A percentile compares a stretch with the other conserved stretches of the same genome.
phyloP scores from a whole-genome alignment of 2,888 invertebrate species.

The Zhuqinia jingwanae region DNA sequence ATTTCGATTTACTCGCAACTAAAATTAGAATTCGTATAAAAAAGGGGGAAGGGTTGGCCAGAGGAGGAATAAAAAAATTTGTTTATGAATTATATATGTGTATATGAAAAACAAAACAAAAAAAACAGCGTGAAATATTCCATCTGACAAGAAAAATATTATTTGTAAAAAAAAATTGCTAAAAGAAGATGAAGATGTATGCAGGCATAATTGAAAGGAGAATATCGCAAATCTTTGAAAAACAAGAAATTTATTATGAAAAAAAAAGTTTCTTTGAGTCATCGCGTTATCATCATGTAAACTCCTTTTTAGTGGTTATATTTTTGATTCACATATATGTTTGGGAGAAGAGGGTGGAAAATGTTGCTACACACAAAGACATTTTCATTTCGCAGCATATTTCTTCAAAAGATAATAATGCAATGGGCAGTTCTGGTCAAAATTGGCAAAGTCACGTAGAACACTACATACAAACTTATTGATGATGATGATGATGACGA shows the following conservation, averaged over 20 bases:
- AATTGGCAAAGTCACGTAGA: neutral
- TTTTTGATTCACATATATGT: neutral
- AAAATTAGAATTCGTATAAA: too few species aligned
- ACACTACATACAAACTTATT: neutral
- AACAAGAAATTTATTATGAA: neutral
- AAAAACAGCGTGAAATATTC: neutral
- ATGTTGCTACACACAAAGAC: slow-evolving; percentile 20
- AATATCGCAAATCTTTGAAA: neutral
- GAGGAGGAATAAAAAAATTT: neutral
- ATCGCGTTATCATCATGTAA: neutral
- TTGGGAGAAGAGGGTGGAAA: slow-evolving; percentile 4
- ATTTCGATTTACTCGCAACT: too few species aligned
- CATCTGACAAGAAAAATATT: too few species aligned
- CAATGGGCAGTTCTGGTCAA: neutral
- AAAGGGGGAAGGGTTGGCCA: slow-evolving; percentile 23
- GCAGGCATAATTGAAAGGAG: neutral
- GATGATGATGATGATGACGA: neutral
- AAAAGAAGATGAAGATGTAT: neutral
- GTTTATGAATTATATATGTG: neutral
- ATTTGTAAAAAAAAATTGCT: neutral
- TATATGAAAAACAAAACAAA: neutral
- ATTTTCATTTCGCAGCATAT: neutral
- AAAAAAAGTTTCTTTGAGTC: slow-evolving; percentile 7
- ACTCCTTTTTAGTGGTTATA: neutral
- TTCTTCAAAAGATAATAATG: neutral